Conservation (phyloP, 30 jellyfish, hydroid and myxozoan genomes). For the Catostylus mosaicus region DNA sequence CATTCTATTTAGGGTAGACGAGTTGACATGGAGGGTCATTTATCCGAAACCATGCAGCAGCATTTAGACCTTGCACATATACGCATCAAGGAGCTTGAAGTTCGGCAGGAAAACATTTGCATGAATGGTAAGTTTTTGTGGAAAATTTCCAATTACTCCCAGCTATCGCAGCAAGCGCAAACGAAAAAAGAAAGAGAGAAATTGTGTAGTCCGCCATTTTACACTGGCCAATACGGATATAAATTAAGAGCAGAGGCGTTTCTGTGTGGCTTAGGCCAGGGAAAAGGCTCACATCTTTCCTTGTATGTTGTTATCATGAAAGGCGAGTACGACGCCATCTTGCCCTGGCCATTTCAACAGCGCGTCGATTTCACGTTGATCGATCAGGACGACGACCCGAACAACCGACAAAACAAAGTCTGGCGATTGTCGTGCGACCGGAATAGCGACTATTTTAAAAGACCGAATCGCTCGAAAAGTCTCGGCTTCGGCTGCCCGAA, state of each 20-base stretch:
- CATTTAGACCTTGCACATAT: constrained; percentile 89
- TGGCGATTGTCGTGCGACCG: constrained; percentile 98
- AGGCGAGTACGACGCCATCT: constrained; percentile 98
- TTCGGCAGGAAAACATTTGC: constrained; percentile 94
- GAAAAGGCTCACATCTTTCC: constrained; percentile 95
- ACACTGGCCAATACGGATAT: constrained; percentile 97
- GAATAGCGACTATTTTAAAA: constrained; percentile 87
- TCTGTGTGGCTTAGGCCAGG: constrained; percentile 97
- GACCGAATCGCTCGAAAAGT: constrained; percentile 95
- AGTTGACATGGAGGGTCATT: constrained; percentile 83
- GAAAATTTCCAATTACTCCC: constrained; percentile 92
- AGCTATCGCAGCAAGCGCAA: constrained; percentile 84
- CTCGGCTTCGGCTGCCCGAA: constrained; percentile 98
- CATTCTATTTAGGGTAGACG: constrained; percentile 79
- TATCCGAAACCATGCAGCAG: constrained; percentile 75
- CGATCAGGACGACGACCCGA: constrained; percentile 92
- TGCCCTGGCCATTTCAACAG: constrained; percentile 98
- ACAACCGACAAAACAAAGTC: constrained; percentile 85
- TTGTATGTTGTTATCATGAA: constrained; percentile 95
- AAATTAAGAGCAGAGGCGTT: constrained; percentile 97
- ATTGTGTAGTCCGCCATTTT: constrained; percentile 96
- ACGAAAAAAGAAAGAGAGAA: constrained; percentile 95
- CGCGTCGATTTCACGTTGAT: constrained; percentile 89
- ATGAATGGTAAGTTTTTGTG: constrained; percentile 94
- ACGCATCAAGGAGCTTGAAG: constrained; percentile 93